A percentile compares a stretch with the other conserved stretches of the same genome.
Evolutionary conservation across 2,888 invertebrate genomes (phyloP).

Genomic region (Hermaeophaga mercurialis): DNA sequence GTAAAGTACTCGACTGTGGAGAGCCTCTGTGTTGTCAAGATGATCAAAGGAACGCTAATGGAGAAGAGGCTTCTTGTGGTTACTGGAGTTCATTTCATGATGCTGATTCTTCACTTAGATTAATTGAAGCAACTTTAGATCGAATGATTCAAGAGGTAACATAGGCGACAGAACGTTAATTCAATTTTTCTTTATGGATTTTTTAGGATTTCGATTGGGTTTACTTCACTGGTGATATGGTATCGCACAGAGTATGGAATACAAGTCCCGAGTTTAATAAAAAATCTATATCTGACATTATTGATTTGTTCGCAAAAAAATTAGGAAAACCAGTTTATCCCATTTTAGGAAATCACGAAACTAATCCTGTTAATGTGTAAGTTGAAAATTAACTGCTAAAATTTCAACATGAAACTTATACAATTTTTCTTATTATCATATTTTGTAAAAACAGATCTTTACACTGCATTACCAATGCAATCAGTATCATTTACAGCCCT

Average conservation of each 20-base stretch:
- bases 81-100: conserved; percentile 62
- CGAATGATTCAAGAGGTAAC: conserved; percentile 24
- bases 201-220: conserved; percentile 65
- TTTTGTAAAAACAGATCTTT: no score
- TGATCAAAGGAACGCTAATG: conserved; percentile 58
- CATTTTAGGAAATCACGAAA: conserved; percentile 73
- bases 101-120: conserved; percentile 64
- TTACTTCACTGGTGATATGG: conserved; percentile 86
- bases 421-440: no score
- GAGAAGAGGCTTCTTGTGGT: conserved; percentile 62
- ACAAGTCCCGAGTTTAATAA: conserved; percentile 71
- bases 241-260: conserved; percentile 87
- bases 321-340: conserved; percentile 64
- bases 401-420: no score
- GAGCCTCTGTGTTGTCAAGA: conserved; percentile 80
- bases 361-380: conserved; percentile 81
- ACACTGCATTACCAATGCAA: no score
- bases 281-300: conserved; percentile 62
- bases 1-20: conserved; percentile 71
- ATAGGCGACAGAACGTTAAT: not conserved
- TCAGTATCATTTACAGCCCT: no score
- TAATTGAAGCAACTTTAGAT: conserved; percentile 54
- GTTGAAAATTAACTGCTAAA: no score
- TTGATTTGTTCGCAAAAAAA: conserved; percentile 52
- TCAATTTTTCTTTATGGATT: conserved; percentile 10